Conservation (phyloP, 2,797 vertebrate genomes). For the Emys orbicularis region DNA sequence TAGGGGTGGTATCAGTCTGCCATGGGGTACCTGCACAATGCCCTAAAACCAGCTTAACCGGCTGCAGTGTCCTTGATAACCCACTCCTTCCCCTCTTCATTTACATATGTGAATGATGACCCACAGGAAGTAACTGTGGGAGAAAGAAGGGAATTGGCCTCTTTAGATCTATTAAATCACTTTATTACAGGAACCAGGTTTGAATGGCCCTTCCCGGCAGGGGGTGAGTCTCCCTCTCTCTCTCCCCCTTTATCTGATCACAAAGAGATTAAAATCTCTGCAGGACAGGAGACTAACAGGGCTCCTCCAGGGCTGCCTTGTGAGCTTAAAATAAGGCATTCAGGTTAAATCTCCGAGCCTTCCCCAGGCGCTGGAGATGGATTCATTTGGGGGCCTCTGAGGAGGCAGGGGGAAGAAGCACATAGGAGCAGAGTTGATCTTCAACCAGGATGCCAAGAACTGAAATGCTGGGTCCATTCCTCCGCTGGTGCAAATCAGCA, state of each 20-base stretch:
- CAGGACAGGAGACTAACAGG: slow-evolving; percentile 73
- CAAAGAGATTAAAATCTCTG: slow-evolving; percentile 85
- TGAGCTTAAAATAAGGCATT: slow-evolving; percentile 68
- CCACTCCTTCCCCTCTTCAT: slow-evolving; percentile 68
- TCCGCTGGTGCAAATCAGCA: not conserved
- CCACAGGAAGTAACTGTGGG: slow-evolving; percentile 85
- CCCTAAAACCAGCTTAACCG: slow-evolving; percentile 11
- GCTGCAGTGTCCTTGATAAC: slow-evolving; percentile 42
- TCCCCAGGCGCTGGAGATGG: slow-evolving; percentile 61
- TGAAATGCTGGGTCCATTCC: not conserved
- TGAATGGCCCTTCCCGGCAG: slow-evolving; percentile 86
- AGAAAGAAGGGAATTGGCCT: slow-evolving; percentile 85
- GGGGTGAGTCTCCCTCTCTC: slow-evolving; percentile 85
- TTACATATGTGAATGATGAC: slow-evolving; percentile 87
- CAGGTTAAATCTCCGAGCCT: slow-evolving; percentile 45
- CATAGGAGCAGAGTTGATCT: not conserved
- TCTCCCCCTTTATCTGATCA: slow-evolving; percentile 89
- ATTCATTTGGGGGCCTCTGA: slow-evolving; percentile 38
- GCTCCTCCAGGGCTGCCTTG: slow-evolving; percentile 70
- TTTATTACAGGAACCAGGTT: slow-evolving; percentile 97
- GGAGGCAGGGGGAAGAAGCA: slow-evolving; percentile 5
- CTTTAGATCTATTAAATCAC: slow-evolving; percentile 91
- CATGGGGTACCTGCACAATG: not conserved
- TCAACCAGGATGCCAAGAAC: not conserved
- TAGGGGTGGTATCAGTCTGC: not conserved